Base-by-base conservation (phyloP, 1,140 invertebrate genomes). In the Cotesia glomerata region DNA sequence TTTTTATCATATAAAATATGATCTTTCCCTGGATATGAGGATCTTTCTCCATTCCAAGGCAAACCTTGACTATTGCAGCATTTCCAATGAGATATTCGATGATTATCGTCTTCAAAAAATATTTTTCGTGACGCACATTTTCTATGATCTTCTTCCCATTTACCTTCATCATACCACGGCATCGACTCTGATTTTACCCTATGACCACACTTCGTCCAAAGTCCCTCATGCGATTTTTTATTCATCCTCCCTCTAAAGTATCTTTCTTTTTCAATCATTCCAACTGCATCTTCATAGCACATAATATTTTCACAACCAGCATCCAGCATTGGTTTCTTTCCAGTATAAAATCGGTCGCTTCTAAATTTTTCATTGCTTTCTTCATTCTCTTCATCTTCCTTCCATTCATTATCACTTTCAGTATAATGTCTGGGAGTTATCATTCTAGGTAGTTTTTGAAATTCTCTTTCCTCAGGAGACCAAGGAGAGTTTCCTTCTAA, bases 381-480 rank as follows among this genome's bases (percentile, higher is more conserved):
- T 73, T 87, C 82, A 73, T 84, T 83, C 71, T 85, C 83, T 51
- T 87, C 83, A 35, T 86, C 80, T 72, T 83, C 86, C 75, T 88
- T 89, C 85, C 79, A 87, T 65, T 83, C 86, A 77, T 77, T 86
- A 62, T 82, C 89, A 81, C 85, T 90, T 85, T 86, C 85, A 0
- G 84, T 85, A 0, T 84, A 86, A 32, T 83, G 83, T 35, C 84
- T 78, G 11, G 83, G 78, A 32, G 54, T 66, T 67, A 61, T 73
- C 3, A 49, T 75, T 71, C 82, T 77, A 66, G 85, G 78, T 76
- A 85, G 79, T 0, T 85, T 85, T 26, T 86, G 84, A 69, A 89
- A 89, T 73, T 94, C 92, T 68, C 92, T 91, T 1, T 92, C 92
- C 82, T 94, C 93, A 0, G 92, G 92, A 1, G 93, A 94, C 90